A percentile compares a stretch with the other conserved stretches of the same genome.
Conservation (phyloP, 2,888 invertebrate species). For the Harpagoxenus sublaevis region DNA sequence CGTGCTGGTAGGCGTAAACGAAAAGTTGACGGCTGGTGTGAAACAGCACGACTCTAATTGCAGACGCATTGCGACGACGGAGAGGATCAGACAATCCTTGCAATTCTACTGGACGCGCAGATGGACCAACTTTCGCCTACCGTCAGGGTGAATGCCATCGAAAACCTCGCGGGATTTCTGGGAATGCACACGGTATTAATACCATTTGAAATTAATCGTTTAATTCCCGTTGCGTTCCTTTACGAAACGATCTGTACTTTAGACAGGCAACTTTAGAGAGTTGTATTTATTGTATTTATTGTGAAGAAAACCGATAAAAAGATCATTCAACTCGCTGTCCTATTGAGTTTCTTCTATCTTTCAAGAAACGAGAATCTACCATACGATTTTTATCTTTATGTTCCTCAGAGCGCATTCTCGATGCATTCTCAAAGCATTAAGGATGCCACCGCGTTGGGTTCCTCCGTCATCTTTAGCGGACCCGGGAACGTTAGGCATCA, state of each 20-base stretch:
- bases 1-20: constrained; percentile 36
- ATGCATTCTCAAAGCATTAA: constrained; percentile 87
- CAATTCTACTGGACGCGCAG: constrained; percentile 90
- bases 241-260: background rate
- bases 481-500: constrained; percentile 87
- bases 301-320: background rate
- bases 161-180: constrained; percentile 91
- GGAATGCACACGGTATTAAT: constrained; percentile 89
- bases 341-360: background rate
- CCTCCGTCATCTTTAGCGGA: constrained; percentile 87
- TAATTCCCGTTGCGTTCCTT: constrained; percentile 1
- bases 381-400: constrained; percentile 22
- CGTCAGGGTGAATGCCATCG: constrained; percentile 90
- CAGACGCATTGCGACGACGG: constrained; percentile 85
- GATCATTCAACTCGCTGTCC: background rate
- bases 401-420: constrained; percentile 87
- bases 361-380: background rate
- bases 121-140: constrained; percentile 89
- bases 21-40: background rate
- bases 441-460: constrained; percentile 79
- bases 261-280: background rate
- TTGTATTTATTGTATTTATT: background rate
- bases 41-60: constrained; percentile 63
- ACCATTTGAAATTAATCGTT: constrained; percentile 6
- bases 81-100: constrained; percentile 88